Base-by-base conservation (phyloP, 2,797 vertebrate species). In the Tamandua tetradactyla region DNA sequence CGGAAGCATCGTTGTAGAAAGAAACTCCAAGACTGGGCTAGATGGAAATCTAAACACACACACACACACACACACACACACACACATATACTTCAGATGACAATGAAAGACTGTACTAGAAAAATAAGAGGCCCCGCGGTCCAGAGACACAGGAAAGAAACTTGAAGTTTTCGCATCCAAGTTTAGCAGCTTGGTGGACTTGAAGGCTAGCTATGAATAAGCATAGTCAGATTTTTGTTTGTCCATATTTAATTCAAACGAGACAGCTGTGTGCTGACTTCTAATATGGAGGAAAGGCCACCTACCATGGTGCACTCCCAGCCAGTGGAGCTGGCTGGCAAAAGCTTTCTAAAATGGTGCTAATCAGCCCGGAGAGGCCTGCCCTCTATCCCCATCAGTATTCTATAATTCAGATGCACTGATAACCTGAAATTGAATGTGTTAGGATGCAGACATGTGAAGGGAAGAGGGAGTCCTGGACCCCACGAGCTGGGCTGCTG, bases 281-380 rank as follows among this genome's bases (percentile, higher is more conserved):
- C 98, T 98, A 98, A 98, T 98, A 98, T 98, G 98, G 98, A 98
- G 18, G 55, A 7, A 98, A 99, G 99, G 99, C 99, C 99, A 99
- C 99, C 99, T 99, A 99, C 99, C 98, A 98, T 97, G 98, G 98
- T 97, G 98, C 98, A 96, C 98, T 95, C 98, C 98, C 98, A 98
- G 98, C 99, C 98, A 98, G 97, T 97, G 98, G 98, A 98, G 98
- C 98, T 95, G 98, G 98, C 98, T 98, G 99, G 98, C 96, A 98
- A 98, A 98, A 98, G 98, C 98, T 99, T 99, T 99, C 99, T 99
- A 99, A 99, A 99, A 99, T 98, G 99, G 99, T 98, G 99, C 99
- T 99, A 99, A 99, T 99, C 99, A 99, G 99, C 99, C 99, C 99
- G 74, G 98, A 98, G 99, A 99, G 99, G 99, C 99, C 98, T 98